A percentile compares a stretch with the other conserved stretches of the same genome.
phyloP scores from a whole-genome alignment of 2,113 vertebrate species.

The Opisthocomus hoazin region DNA sequence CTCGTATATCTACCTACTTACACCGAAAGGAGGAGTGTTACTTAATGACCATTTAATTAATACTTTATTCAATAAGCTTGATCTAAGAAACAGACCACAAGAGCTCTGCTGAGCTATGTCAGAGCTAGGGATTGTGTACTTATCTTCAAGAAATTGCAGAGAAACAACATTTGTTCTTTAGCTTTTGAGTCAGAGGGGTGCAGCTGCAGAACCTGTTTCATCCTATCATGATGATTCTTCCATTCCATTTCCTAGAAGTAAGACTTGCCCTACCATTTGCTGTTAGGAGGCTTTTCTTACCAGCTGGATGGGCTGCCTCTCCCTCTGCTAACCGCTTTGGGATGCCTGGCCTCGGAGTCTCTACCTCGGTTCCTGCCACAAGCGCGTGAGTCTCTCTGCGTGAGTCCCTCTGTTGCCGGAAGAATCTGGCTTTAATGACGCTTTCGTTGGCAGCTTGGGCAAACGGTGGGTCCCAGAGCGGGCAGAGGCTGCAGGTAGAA shows the following conservation, averaged over 20 bases:
- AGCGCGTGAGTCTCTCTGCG: not conserved
- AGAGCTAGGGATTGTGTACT: not conserved
- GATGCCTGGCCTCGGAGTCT: not conserved
- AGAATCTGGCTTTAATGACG: not conserved
- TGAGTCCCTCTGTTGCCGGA: not conserved
- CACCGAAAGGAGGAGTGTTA: not conserved
- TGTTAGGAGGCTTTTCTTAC: not conserved
- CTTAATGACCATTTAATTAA: not conserved
- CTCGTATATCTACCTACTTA: not conserved
- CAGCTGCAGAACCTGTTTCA: not conserved
- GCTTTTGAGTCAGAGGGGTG: not conserved
- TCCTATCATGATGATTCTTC: not conserved
- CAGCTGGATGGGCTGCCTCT: not conserved
- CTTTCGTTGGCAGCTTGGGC: not conserved
- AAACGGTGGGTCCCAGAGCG: not conserved
- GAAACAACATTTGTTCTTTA: not conserved
- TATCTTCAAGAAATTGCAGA: not conserved
- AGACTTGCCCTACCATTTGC: not conserved
- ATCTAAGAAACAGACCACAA: not conserved
- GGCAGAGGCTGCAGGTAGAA: not conserved
- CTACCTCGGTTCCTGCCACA: not conserved
- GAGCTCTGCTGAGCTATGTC: not conserved
- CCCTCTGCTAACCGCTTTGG: not conserved
- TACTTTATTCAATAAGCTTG: not conserved
- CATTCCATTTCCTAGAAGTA: not conserved